Evolutionary conservation across 2,797 vertebrate species (phyloP), one percentile per base, ranked within the genome.

Genomic region (Neosilurus mollespiculum): DNA sequence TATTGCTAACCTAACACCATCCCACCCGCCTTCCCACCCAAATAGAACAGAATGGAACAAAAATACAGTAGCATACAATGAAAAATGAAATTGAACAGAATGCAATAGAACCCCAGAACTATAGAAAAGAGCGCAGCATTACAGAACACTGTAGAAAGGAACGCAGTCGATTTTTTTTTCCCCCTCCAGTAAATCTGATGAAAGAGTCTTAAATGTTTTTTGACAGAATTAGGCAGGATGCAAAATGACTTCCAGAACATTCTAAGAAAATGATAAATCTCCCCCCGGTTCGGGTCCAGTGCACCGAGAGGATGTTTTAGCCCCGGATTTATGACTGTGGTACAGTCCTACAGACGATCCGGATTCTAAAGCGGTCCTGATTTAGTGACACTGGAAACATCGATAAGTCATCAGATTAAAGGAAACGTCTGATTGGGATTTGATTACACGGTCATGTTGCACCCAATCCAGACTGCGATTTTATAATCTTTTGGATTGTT

Each of bases 381-480:
- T 67, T 61, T 76, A 76, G 30, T 30, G 61, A 51, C 30, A 30
- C 9, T 16, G 70, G 43, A 76, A 81, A 61, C 78, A 81, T 84
- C 62, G 69, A 79, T 84, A 84, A 81, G 70, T 81, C 78, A 81
- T 84, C 72, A 56, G 10, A 24, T 66, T 43, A 49, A 70, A 65
- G 62, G 34, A 81, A 79, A 61, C 61, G 30, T 66, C 58, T 76
- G 72, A 77, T 53, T 10, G 54, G n/a, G 71, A 43, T 22, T 67
- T 77, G 81, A 69, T 81, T 61, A 61, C 22, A 53, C 71, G 24
- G 72, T 84, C 71, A 77, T 72, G 78, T 81, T 62, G 83, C 20
- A 51, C 70, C 10, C 4, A 73, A 49, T 80, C 83, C 22, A 22
- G 8, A 54, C 24, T 18, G 51, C 4, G 9, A 16, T 75, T 54